Conservation (phyloP, 2,113 vertebrate species). For the Carettochelys insculpta region DNA sequence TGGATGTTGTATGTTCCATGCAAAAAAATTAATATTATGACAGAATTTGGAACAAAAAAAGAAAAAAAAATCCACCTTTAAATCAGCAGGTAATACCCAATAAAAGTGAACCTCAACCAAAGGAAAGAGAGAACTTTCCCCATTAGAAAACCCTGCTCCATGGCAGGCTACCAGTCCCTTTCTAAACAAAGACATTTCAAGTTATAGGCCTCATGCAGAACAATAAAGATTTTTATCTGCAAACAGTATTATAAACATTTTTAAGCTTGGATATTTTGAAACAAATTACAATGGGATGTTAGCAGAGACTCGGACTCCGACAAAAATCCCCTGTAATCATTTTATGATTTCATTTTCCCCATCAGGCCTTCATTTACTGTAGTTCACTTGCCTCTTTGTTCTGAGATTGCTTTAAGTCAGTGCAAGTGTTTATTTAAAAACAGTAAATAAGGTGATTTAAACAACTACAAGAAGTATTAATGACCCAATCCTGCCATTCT, state of each 20-base stretch:
- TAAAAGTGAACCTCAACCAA: background rate
- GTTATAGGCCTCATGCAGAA: background rate
- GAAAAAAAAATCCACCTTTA: background rate
- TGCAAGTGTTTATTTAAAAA: background rate
- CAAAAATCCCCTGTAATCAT: background rate
- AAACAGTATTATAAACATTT: background rate
- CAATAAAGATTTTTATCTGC: background rate
- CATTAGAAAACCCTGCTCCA: fast-evolving
- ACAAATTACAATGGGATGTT: background rate
- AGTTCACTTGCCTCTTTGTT: background rate
- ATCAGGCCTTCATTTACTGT: background rate
- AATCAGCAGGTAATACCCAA: background rate
- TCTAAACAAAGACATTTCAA: background rate
- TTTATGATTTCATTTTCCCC: background rate
- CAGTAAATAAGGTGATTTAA: background rate
- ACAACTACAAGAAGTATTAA: background rate
- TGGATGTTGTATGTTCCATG: background rate
- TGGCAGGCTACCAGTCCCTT: fast-evolving
- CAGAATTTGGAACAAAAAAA: background rate
- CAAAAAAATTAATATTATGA: background rate
- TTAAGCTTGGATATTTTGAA: background rate
- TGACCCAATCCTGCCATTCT: background rate
- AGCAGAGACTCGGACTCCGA: background rate
- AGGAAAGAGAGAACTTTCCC: background rate
- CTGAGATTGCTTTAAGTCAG: background rate